phyloP scores from a whole-genome alignment of 1,140 invertebrate species.

The Chironomus tepperi region DNA sequence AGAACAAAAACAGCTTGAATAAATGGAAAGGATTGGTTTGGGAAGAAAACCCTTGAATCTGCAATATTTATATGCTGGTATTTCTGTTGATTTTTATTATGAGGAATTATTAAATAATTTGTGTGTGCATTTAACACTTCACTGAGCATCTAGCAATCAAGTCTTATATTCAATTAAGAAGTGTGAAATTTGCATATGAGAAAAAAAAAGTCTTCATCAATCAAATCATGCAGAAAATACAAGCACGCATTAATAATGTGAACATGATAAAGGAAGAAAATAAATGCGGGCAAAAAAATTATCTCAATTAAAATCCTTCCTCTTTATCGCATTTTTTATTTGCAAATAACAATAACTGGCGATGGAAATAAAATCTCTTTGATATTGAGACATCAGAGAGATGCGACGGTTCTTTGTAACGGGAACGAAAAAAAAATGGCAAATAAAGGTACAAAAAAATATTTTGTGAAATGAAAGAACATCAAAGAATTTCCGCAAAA shows the following conservation, averaged over 20 bases:
- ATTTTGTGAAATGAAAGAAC: neutral
- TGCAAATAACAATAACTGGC: neutral
- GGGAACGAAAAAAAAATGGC: neutral
- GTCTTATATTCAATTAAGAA: neutral
- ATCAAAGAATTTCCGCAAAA: conserved; percentile 20
- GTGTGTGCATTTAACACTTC: neutral
- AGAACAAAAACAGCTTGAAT: too few relatives aligned
- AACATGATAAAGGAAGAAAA: neutral
- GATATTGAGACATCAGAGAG: neutral
- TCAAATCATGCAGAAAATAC: neutral
- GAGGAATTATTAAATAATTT: neutral
- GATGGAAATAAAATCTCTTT: neutral
- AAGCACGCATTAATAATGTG: neutral
- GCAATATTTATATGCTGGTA: neutral
- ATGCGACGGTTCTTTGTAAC: neutral
- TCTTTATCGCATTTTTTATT: neutral
- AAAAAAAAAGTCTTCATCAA: neutral
- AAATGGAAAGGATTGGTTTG: too few relatives aligned
- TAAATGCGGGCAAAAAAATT: neutral
- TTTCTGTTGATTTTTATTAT: neutral
- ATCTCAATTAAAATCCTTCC: neutral
- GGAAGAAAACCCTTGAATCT: neutral
- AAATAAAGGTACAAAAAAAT: neutral
- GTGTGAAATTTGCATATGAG: neutral
- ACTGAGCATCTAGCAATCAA: neutral